Evolutionary conservation across 2,113 vertebrate genomes (phyloP).

Genomic region (Caretta caretta): DNA sequence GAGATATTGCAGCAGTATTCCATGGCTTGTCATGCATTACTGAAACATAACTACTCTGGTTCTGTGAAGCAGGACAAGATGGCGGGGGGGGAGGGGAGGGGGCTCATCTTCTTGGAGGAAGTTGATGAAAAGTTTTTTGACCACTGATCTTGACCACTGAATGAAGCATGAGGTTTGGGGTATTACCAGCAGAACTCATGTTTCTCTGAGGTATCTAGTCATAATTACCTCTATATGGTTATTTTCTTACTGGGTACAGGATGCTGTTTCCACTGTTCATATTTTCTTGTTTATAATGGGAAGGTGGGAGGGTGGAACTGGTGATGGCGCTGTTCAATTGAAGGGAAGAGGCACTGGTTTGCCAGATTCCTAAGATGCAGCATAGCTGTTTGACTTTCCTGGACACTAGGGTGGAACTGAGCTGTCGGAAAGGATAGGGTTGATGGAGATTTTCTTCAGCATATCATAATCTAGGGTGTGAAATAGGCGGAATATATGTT

Average conservation of each 20-base stretch:
- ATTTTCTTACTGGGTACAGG: background rate
- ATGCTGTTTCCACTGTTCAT: background rate
- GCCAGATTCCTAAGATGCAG: background rate
- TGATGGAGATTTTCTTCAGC: background rate
- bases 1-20: background rate
- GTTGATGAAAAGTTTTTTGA: background rate
- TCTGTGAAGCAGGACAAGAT: fast-evolving
- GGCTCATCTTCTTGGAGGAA: fast-evolving
- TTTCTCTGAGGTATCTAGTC: background rate
- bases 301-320: background rate
- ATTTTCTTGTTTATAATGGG: background rate
- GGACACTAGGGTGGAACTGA: background rate
- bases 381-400: background rate
- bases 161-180: background rate
- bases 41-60: background rate
- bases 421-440: background rate
- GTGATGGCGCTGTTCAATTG: background rate
- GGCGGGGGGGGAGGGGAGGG: background rate
- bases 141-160: background rate
- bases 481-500: background rate
- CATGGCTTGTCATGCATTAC: background rate
- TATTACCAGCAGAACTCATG: background rate
- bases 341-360: background rate
- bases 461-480: background rate
- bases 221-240: background rate